Conservation (phyloP, 2,888 invertebrate genomes). For the Tetranychus piercei region DNA sequence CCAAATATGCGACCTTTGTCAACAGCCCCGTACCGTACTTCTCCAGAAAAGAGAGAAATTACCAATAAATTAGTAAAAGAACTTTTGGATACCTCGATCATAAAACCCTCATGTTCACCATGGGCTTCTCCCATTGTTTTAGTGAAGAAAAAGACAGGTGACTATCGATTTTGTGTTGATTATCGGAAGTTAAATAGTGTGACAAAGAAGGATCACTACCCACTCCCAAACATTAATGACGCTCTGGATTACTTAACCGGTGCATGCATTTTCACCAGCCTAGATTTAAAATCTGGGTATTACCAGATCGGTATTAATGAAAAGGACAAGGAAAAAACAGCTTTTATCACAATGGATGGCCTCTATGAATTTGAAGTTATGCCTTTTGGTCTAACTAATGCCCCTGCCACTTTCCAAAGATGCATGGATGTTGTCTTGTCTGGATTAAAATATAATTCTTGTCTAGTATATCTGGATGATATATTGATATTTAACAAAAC, state of each 20-base stretch:
- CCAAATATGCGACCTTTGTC: neutral
- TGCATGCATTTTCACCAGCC: conserved; percentile 21
- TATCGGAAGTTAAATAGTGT: neutral
- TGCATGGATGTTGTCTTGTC: conserved; percentile 24
- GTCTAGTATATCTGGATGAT: conserved; percentile 27
- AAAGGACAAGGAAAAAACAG: conserved; percentile 26
- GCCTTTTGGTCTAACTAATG: conserved; percentile 26
- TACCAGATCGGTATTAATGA: conserved; percentile 25
- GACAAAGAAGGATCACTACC: conserved; percentile 24
- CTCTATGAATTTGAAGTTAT: conserved; percentile 24
- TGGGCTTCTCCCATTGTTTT: neutral
- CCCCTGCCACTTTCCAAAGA: conserved; percentile 26
- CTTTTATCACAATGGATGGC: conserved; percentile 25
- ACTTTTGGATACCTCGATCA: neutral
- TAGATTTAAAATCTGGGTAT: conserved; percentile 27
- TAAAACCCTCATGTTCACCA: neutral
- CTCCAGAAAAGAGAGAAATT: neutral
- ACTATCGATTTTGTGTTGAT: too few relatives aligned
- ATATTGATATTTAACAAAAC: conserved; percentile 22
- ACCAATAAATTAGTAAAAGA: neutral
- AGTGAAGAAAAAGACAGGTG: conserved; percentile 7
- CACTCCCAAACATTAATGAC: conserved; percentile 26
- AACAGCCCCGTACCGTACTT: neutral
- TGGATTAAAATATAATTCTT: conserved; percentile 24
- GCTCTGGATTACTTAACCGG: conserved; percentile 23